Evolutionary conservation across 2,113 vertebrate genomes (phyloP).

Genomic region (Piaya cayana): DNA sequence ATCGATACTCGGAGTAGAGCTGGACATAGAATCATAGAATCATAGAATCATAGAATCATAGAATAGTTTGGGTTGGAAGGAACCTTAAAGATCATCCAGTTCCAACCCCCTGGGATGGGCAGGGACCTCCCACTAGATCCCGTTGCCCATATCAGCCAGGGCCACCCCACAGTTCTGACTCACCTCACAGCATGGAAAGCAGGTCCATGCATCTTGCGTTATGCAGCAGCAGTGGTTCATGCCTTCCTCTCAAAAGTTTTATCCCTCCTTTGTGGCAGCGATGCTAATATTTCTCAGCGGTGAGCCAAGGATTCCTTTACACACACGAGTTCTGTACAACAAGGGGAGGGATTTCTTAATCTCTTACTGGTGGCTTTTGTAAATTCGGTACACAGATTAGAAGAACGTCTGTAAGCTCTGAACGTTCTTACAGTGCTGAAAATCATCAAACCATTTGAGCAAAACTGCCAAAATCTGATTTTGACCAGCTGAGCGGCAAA

Average conservation of each 20-base stretch:
- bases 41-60: too few species aligned
- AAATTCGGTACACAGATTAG: background rate
- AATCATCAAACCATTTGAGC: background rate
- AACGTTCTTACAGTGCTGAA: background rate
- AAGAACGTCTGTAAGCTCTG: background rate
- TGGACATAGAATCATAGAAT: too few species aligned
- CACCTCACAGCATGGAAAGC: background rate
- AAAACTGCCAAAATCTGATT: background rate
- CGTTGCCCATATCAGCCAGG: too few species aligned
- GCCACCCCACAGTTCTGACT: background rate
- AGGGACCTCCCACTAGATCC: too few species aligned
- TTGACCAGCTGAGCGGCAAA: background rate
- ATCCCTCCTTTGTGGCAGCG: background rate
- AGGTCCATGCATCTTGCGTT: background rate
- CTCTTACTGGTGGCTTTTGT: background rate
- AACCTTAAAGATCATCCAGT: too few species aligned
- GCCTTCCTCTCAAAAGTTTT: background rate
- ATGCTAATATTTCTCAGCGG: background rate
- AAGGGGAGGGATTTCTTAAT: background rate
- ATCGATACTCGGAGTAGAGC: background rate
- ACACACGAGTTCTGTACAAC: background rate
- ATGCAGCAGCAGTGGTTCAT: rapidly evolving
- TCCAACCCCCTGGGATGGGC: too few species aligned
- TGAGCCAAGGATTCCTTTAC: background rate
- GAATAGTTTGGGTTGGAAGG: too few species aligned